Base-by-base conservation (phyloP, 2,888 invertebrate species). In the Bedellia somnulentella region DNA sequence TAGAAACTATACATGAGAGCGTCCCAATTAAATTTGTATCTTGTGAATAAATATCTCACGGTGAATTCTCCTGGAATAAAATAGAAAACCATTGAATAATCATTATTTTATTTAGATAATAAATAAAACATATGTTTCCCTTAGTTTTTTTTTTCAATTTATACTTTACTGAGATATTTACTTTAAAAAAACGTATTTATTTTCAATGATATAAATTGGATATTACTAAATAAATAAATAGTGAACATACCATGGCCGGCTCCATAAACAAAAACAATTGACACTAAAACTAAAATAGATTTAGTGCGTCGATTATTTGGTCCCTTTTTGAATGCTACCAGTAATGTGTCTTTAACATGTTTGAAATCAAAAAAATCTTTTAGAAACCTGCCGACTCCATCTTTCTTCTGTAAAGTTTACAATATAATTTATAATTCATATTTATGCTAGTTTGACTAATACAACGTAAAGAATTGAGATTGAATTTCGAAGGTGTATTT, bases 11-110 rank as follows among this genome's bases (percentile, higher is more conserved):
- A 78, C 37, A 61, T 68, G 14, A 73, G 40, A 0, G 71, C 75
- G 33, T 78, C 71, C 78, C 78, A 78, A 40, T 73, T 67, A 40
- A 78, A 78, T 3, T 67, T 49, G 34, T 63, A 64, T 2, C 78
- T 51, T 1, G 67, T 66, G 37, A 62, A 78, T 10, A 78, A 41
- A 39, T 78, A 78, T 1, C 61, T 50, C 0, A 78, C 57, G 11
- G 66, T 63, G 32, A 38, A 50, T 42, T 78, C 77, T 5, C 78
- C 78, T 77, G 57, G 28, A 61, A 62, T 14, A 24, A 31, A 21
- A 15, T 24, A 28, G 29, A 33, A 13, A 8, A 21, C 12, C 10
- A 18, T 18, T 23, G 14, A 2, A 18, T 16, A 18, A 3, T n/a
- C n/a, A n/a, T n/a, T n/a, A n/a, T n/a, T n/a, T n/a, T n/a, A n/a